Percentiles rank a stretch among this genome's conserved stretches.
phyloP scores from a whole-genome alignment of 2,797 vertebrate genomes.

The Pseudotriccus pelzelni region DNA sequence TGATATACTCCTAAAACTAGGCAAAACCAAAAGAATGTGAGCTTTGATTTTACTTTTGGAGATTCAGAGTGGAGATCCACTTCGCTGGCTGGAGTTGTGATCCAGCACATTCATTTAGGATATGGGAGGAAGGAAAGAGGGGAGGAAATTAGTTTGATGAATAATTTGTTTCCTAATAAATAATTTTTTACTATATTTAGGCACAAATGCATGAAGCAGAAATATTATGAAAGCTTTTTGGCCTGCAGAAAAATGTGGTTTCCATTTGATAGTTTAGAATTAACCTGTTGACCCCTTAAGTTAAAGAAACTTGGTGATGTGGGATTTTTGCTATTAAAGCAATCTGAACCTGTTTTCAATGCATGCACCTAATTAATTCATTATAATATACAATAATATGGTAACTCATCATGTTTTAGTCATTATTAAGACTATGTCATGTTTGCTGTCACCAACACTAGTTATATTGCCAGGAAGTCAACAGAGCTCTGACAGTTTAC shows the following conservation, averaged over 20 bases:
- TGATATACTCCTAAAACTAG: not conserved
- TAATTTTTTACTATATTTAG: not conserved
- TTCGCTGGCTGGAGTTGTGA: not conserved
- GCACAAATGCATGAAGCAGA: not conserved
- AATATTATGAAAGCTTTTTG: not conserved
- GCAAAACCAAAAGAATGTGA: not conserved
- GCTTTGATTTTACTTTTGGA: not conserved
- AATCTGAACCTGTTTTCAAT: not conserved
- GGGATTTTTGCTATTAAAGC: rapidly evolving
- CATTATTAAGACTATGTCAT: too few species aligned
- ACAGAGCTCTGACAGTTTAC: not conserved
- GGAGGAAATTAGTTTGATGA: not conserved
- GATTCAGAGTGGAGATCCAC: not conserved
- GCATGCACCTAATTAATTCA: not conserved
- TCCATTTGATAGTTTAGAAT: not conserved
- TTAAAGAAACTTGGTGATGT: not conserved
- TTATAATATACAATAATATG: not conserved
- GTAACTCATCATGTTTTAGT: too few species aligned
- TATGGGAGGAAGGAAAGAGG: not conserved
- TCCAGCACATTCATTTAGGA: not conserved
- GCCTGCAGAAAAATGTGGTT: not conserved
- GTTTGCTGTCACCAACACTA: not conserved
- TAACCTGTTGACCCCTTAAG: not conserved
- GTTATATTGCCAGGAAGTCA: not conserved
- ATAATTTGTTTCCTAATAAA: not conserved